Evolutionary conservation across 2,888 invertebrate genomes (phyloP), one percentile per base, ranked within the genome.

Genomic region (Nipponacmea schrenckii): DNA sequence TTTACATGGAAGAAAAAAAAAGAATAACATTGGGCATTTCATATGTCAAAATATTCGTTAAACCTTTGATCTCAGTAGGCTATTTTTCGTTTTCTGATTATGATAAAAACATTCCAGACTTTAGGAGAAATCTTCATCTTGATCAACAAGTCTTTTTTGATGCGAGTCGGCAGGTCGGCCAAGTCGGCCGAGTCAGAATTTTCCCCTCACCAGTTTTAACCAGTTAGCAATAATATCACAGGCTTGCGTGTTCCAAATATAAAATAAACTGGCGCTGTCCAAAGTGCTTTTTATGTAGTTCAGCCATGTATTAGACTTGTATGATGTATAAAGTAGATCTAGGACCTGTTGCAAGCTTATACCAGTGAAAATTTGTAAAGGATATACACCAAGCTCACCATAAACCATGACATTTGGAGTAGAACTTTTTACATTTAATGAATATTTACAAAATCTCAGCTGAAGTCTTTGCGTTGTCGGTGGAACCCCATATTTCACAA

Each of bases 331-430:
- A 12, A 2, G 17, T n/a, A 48, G 48, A 17, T 17, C 48, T 17
- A 14, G n/a, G n/a, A n/a, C 48, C 15, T 17, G 14, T 48, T 48
- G 14, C 14, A 5, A 12, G 3, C 48, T 48, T 14, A n/a, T 2
- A 48, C 48, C 8, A 48, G 15, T 48, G 26, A 48, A 63, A 24
- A 71, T 64, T 48, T 48, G 46, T 12, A 67, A 24, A 12, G 67
- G 67, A 48, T 48, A 71, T 67, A 62, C 26, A 26, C 71, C 71
- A n/a, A 66, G 45, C 62, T 71, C 71, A 17, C 67, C 63, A 46
- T 71, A 71, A 0, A 71, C 62, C 67, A 71, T 71, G 46, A 44
- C 66, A 63, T 71, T 67, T 44, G 71, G 67, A 10, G 67, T 71
- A 12, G 45, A 44, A 3, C 10, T 65, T 45, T 46, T 67, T 48